These are phyloP conservation scores for Bungarus multicinctus DNA, from an alignment of 2,113 vertebrate genomes.

Conservation along the genomic window DNA sequence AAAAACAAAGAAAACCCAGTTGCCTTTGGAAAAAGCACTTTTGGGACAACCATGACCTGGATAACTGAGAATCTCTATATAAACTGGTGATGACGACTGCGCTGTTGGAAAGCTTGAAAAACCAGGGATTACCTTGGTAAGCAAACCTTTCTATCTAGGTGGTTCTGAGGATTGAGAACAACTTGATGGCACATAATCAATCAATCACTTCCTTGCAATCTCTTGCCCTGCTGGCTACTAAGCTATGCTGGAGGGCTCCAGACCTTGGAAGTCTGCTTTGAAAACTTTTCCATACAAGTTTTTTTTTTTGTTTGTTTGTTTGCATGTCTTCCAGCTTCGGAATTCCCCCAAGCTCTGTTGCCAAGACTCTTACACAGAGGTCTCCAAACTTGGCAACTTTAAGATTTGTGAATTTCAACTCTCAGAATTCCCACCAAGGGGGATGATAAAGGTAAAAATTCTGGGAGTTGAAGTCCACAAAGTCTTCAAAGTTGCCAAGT, in stretches of 20 bases:
- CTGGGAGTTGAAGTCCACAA: too few species aligned
- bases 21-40: neutral
- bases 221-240: neutral
- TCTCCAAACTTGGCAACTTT: too few species aligned
- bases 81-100: neutral
- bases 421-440: too few species aligned
- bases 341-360: neutral
- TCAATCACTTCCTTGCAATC: neutral
- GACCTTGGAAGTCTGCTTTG: neutral
- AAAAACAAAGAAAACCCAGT: neutral
- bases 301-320: neutral
- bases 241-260: neutral
- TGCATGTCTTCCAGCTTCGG: neutral
- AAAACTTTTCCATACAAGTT: neutral
- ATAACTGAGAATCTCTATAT: neutral
- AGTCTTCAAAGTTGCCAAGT: too few species aligned
- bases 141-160: neutral
- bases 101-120: neutral
- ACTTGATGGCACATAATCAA: neutral
- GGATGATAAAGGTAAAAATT: too few species aligned
- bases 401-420: too few species aligned
- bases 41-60: neutral
- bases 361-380: neutral
- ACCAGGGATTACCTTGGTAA: neutral
- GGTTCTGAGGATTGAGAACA: neutral